These are phyloP conservation scores for Laspeyria flexula DNA, from an alignment of 2,888 invertebrate genomes.

Conservation along the genomic window DNA sequence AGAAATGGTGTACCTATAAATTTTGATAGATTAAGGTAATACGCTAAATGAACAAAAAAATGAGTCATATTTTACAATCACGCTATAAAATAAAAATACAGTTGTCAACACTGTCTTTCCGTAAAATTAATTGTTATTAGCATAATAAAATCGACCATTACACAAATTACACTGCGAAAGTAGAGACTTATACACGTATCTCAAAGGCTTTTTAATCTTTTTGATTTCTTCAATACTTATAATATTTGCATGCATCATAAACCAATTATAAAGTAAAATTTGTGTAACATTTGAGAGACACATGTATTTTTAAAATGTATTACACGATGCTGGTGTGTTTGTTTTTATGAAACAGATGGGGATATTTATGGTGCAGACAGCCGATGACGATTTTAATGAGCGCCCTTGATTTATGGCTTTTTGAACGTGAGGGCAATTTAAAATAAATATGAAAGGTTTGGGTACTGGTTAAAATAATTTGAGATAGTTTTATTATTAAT, in stretches of 20 bases:
- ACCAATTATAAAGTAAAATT: constrained; percentile 10
- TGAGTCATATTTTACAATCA: too few species aligned
- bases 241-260: neutral
- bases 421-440: constrained; percentile 31
- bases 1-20: too few species aligned
- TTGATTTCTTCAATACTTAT: too few species aligned
- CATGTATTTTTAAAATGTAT: constrained; percentile 9
- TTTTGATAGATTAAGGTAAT: too few species aligned
- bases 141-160: too few species aligned
- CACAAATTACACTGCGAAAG: too few species aligned
- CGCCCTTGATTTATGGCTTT: constrained; percentile 42
- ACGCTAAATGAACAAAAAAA: too few species aligned
- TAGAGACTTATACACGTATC: too few species aligned
- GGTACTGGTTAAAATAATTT: constrained; percentile 1
- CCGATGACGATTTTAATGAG: constrained; percentile 49
- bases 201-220: too few species aligned
- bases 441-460: constrained; percentile 11
- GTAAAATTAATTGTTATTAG: too few species aligned
- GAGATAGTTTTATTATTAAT: neutral
- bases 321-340: constrained; percentile 11
- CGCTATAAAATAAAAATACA: too few species aligned
- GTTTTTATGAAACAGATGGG: constrained; percentile 31
- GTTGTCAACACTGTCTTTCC: too few species aligned
- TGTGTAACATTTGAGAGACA: constrained; percentile 7
- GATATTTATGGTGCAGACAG: constrained; percentile 46